These are phyloP conservation scores for Podarcis muralis DNA, from an alignment of 2,113 vertebrate genomes.

Conservation along the genomic window DNA sequence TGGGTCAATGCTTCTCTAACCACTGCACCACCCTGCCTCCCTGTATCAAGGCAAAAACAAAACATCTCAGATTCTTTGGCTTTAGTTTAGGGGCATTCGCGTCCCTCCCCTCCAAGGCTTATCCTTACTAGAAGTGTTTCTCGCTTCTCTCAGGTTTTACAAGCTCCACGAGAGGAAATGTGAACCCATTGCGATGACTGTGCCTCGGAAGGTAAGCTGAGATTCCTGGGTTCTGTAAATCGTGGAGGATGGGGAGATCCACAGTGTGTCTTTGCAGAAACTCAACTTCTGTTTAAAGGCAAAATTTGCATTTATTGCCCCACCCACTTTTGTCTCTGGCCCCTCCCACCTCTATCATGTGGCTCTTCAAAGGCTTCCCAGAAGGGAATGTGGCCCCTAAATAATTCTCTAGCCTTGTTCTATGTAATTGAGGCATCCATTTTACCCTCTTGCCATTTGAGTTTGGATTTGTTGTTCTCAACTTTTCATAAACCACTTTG, in stretches of 20 bases:
- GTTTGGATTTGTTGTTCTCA: no score
- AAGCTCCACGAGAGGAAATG: conserved; percentile 87
- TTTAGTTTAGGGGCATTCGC: not conserved
- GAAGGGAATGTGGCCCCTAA: no score
- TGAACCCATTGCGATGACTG: conserved; percentile 85
- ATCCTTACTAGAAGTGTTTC: not conserved
- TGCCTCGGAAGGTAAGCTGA: conserved; percentile 81
- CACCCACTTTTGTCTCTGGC: no score
- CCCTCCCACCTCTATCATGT: no score
- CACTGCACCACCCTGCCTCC: accelerated
- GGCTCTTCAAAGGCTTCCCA: no score
- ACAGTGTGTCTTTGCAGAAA: no score
- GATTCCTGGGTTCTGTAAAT: not conserved
- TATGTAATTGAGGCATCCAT: no score
- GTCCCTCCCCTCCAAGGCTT: not conserved
- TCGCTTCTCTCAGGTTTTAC: conserved; percentile 77
- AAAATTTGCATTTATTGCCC: no score
- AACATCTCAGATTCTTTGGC: not conserved
- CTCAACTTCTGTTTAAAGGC: no score
- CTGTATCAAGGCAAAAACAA: not conserved
- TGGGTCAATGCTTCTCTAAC: no score
- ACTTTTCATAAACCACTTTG: not conserved
- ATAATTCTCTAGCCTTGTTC: no score
- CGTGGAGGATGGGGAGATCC: not conserved
- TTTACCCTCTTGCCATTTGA: no score